Conservation (phyloP, 2,113 vertebrate genomes). For the Dromiciops gliroides region DNA sequence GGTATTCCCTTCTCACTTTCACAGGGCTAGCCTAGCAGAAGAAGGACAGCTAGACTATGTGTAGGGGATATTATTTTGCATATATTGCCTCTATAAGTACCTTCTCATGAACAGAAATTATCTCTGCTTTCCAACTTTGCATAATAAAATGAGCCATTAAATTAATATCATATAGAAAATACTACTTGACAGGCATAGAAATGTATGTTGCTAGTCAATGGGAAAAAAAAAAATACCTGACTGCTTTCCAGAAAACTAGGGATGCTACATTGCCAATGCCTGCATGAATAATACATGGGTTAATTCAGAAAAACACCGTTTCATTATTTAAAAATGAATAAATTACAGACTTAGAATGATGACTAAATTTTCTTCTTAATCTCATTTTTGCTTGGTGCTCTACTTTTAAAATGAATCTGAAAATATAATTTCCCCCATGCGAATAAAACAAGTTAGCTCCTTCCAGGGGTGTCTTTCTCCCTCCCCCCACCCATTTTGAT, state of each 20-base stretch:
- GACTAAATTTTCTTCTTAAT: conserved; percentile 74
- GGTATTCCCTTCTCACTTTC: conserved; percentile 9
- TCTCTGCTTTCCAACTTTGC: conserved; percentile 73
- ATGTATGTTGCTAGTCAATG: conserved; percentile 66
- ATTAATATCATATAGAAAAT: conserved; percentile 79
- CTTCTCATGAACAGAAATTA: conserved; percentile 71
- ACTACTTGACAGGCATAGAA: conserved; percentile 75
- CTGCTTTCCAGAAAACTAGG: conserved; percentile 71
- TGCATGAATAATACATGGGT: conserved; percentile 78
- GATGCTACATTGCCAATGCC: conserved; percentile 69
- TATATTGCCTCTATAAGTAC: conserved; percentile 66
- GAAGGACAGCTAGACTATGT: conserved; percentile 61
- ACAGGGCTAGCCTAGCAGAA: conserved; percentile 1
- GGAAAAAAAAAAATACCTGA: conserved; percentile 69
- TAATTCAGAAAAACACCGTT: conserved; percentile 79
- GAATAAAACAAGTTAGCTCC: conserved; percentile 59
- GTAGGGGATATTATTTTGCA: conserved; percentile 60
- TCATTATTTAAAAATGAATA: conserved; percentile 81
- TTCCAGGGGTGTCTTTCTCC: conserved; percentile 43
- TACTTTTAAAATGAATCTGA: conserved; percentile 70
- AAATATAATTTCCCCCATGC: conserved; percentile 35
- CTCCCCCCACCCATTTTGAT: conserved; percentile 50
- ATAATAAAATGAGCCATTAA: conserved; percentile 78
- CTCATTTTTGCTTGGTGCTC: conserved; percentile 59
- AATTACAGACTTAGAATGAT: conserved; percentile 77